These are phyloP conservation scores for Micromys minutus DNA, from an alignment of 2,113 vertebrate genomes.

Conservation along the genomic window DNA sequence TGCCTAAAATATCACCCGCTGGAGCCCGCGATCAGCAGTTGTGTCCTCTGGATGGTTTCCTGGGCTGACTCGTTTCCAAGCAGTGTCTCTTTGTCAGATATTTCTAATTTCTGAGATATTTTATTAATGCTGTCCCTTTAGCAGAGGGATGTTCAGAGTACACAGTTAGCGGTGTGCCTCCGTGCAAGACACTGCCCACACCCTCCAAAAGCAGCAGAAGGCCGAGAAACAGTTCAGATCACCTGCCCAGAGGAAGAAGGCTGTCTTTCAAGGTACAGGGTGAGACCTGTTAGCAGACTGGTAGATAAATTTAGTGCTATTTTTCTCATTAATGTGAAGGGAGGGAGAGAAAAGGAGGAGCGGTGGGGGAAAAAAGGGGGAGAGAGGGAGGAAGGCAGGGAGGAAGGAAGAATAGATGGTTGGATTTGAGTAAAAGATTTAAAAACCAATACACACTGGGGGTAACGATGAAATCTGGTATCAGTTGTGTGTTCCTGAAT, in stretches of 20 bases:
- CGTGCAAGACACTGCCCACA: not conserved
- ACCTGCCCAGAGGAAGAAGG: not conserved
- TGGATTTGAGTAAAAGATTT: not conserved
- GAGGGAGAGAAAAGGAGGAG: too few species aligned
- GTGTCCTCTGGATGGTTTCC: slow-evolving; percentile 76
- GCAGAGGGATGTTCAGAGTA: slow-evolving; percentile 29
- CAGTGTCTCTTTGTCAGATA: slow-evolving; percentile 60
- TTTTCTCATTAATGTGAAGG: not conserved
- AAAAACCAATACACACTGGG: not conserved
- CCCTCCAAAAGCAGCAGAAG: not conserved
- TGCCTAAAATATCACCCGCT: slow-evolving; percentile 61
- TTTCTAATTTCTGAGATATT: slow-evolving; percentile 72
- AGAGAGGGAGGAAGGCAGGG: too few species aligned
- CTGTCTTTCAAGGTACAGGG: not conserved
- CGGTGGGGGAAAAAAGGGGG: too few species aligned
- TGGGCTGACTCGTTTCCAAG: slow-evolving; percentile 72
- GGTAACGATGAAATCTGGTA: not conserved
- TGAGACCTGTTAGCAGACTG: not conserved
- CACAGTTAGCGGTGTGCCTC: slow-evolving; percentile 40
- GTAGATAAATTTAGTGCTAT: not conserved
- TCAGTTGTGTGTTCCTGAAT: not conserved
- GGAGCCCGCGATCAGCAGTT: slow-evolving; percentile 54
- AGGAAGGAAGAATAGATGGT: not conserved
- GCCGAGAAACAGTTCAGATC: not conserved
- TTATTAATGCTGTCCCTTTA: slow-evolving; percentile 67